A percentile compares a stretch with the other conserved stretches of the same genome.
Conservation (phyloP, 2,888 invertebrate species). For the Cantharis lateralis region DNA sequence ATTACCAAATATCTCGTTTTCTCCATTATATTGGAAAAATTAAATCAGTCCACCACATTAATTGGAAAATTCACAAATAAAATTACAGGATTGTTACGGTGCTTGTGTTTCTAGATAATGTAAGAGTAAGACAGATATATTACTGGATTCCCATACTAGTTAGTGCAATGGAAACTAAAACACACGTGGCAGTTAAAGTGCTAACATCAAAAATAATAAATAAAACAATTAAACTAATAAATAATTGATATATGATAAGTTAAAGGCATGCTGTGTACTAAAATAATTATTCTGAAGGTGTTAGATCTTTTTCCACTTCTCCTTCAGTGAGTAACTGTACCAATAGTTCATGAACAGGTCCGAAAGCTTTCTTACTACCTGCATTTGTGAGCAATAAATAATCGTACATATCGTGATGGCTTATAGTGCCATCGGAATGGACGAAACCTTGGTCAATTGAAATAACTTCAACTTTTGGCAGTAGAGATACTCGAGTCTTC, state of each 20-base stretch:
- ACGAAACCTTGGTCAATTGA: slow-evolving; percentile 79
- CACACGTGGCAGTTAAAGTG: neutral
- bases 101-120: neutral
- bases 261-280: neutral
- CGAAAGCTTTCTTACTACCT: slow-evolving; percentile 86
- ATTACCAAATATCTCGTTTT: too few relatives aligned
- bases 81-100: neutral
- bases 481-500: slow-evolving; percentile 64
- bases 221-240: neutral
- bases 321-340: slow-evolving; percentile 78
- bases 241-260: neutral
- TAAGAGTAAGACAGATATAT: neutral
- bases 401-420: slow-evolving; percentile 91
- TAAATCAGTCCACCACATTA: too few relatives aligned
- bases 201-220: neutral
- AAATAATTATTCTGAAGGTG: slow-evolving; percentile 67
- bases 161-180: neutral
- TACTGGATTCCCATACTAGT: neutral
- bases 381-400: slow-evolving; percentile 85
- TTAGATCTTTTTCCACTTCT: slow-evolving; percentile 74
- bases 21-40: too few relatives aligned
- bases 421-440: slow-evolving; percentile 79
- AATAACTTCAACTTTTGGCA: slow-evolving; percentile 76
- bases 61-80: too few relatives aligned
- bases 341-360: slow-evolving; percentile 80